These are phyloP conservation scores for Kryphioiulus occultus DNA, from an alignment of 2,888 invertebrate genomes.

Conservation along the genomic window DNA sequence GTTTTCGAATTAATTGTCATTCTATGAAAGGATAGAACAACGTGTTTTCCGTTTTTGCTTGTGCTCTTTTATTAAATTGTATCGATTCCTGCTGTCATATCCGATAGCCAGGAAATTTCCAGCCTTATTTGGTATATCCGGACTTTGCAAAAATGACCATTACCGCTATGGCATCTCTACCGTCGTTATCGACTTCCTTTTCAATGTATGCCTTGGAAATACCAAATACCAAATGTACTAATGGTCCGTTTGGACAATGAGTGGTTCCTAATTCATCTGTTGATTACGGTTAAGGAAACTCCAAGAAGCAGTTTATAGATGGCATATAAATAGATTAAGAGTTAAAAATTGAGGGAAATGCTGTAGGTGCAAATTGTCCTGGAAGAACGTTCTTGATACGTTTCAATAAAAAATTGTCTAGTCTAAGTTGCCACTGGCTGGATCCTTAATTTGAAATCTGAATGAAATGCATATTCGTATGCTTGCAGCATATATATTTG, in stretches of 20 bases:
- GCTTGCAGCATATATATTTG: too few relatives aligned
- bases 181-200: not conserved
- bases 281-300: not conserved
- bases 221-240: not conserved
- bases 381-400: too few relatives aligned
- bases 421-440: too few relatives aligned
- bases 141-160: not conserved
- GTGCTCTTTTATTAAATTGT: not conserved
- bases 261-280: not conserved
- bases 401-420: too few relatives aligned
- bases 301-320: not conserved
- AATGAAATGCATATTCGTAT: too few relatives aligned
- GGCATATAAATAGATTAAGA: too few relatives aligned
- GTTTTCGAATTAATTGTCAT: not conserved
- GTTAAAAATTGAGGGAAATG: too few relatives aligned
- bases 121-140: not conserved
- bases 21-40: not conserved
- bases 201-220: not conserved
- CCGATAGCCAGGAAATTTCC: not conserved
- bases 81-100: not conserved
- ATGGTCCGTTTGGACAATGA: not conserved
- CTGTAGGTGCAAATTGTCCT: too few relatives aligned
- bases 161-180: not conserved
- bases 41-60: not conserved
- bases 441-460: too few relatives aligned